Evolutionary conservation across 1,140 invertebrate species (phyloP).

Genomic region (Drusus annulatus): DNA sequence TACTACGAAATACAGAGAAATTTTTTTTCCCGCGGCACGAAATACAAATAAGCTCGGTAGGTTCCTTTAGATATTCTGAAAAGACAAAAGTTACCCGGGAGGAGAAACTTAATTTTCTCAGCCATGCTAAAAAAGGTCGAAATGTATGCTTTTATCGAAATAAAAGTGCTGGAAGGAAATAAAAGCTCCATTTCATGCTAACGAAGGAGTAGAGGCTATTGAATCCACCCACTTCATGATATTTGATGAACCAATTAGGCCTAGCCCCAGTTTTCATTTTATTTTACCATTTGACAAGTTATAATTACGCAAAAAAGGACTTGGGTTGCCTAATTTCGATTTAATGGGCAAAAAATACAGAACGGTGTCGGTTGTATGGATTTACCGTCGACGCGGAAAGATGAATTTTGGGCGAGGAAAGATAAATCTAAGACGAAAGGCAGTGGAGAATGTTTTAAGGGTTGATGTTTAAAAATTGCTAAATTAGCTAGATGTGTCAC

Average conservation of each 20-base stretch:
- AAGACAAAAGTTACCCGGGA: not conserved
- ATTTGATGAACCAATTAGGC: constrained; percentile 35
- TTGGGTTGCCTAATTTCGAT: constrained; percentile 23
- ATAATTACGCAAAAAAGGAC: constrained; percentile 31
- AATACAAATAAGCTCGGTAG: too few species aligned
- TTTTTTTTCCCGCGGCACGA: too few species aligned
- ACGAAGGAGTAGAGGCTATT: not conserved
- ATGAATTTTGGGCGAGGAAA: constrained; percentile 21
- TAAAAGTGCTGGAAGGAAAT: not conserved
- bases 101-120: too few species aligned
- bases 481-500: too few species aligned
- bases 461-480: too few species aligned
- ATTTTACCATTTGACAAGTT: constrained; percentile 29
- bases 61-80: too few species aligned
- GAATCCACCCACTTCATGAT: constrained; percentile 2
- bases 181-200: not conserved
- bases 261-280: constrained; percentile 13
- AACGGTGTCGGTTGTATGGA: constrained; percentile 35
- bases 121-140: too few species aligned
- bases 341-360: constrained; percentile 36
- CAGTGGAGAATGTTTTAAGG: not conserved
- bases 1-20: too few species aligned
- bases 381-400: constrained; percentile 17
- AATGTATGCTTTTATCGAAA: too few species aligned
- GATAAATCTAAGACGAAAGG: constrained; percentile 18